phyloP scores from a whole-genome alignment of 2,113 vertebrate species.

The Trematocara zebra region DNA sequence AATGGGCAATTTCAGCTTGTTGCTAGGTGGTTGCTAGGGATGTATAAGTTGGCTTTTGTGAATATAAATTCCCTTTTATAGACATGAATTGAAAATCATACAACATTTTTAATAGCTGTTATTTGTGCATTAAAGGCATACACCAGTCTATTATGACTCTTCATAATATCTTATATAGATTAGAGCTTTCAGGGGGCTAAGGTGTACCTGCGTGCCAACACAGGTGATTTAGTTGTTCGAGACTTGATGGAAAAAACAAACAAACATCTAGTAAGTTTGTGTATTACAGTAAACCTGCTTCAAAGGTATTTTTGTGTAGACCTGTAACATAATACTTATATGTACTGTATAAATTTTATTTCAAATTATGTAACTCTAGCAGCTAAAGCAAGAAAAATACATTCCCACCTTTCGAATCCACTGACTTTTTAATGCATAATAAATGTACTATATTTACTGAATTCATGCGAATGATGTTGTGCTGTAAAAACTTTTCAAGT shows the following conservation, averaged over 20 bases:
- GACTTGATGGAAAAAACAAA: not conserved
- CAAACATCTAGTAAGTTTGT: not conserved
- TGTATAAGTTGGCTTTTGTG: not conserved
- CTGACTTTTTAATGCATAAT: not conserved
- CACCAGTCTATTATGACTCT: not conserved
- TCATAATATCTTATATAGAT: not conserved
- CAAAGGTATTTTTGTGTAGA: not conserved
- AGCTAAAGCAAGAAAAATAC: not conserved
- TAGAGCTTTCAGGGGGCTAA: not conserved
- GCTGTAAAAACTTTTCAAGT: not conserved
- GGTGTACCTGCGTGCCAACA: not conserved
- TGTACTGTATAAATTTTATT: not conserved
- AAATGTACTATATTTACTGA: accelerated
- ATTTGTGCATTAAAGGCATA: not conserved
- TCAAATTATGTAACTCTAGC: not conserved
- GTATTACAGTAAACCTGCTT: not conserved
- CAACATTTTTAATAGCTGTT: not conserved
- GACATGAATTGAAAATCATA: not conserved
- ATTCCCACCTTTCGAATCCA: not conserved
- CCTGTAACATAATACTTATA: not conserved
- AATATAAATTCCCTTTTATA: not conserved
- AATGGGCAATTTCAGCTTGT: not conserved
- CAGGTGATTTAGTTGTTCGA: not conserved
- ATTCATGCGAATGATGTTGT: accelerated
- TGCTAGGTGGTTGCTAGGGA: not conserved